Evolutionary conservation across 1,140 invertebrate species (phyloP), one percentile per base, ranked within the genome.

Genomic region (Drosophila teissieri): DNA sequence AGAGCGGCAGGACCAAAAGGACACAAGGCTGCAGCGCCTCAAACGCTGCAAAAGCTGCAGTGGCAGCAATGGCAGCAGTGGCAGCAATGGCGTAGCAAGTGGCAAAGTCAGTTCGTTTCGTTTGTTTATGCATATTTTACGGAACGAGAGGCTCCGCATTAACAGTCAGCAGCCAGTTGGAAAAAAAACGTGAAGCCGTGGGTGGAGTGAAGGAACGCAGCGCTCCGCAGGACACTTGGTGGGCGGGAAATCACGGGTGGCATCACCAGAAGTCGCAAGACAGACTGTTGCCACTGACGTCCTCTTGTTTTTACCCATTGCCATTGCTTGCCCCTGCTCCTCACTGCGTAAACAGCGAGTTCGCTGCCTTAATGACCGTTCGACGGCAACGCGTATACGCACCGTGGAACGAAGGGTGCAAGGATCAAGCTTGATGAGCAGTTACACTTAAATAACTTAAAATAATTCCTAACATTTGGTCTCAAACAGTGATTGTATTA

Each of bases 71-170:
- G n/a, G 22, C 22, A 3, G 45, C 58, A 58, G 45, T 48, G 37
- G 45, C 45, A 24, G 22, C 22, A 3, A n/a, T 24, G 3, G 15
- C 37, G 19, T 36, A 17, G 22, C 39, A 48, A 49, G 69, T 39
- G 44, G 51, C 49, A 74, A 52, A 74, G 60, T 52, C 74, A 77
- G 56, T 88, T 81, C 54, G 78, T 69, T 89, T 69, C 58, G 63
- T 83, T 88, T 88, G 79, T 83, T 88, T 88, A 88, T 88, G 83
- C 79, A 88, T 88, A 88, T 88, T 88, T 77, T 69, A 88, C 56
- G 31, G 58, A 54, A 52, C 2, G 17, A 3, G 58, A 22, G 58
- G 48, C 79, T 62, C 78, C 52, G 75, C 69, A 76, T 76, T 86
- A 82, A 79, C 68, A 68, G 67, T 54, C 22, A 15, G 49, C 36